Base-by-base conservation (phyloP, 35 echinoderm and acorn worm species). In the Acanthaster planci region DNA sequence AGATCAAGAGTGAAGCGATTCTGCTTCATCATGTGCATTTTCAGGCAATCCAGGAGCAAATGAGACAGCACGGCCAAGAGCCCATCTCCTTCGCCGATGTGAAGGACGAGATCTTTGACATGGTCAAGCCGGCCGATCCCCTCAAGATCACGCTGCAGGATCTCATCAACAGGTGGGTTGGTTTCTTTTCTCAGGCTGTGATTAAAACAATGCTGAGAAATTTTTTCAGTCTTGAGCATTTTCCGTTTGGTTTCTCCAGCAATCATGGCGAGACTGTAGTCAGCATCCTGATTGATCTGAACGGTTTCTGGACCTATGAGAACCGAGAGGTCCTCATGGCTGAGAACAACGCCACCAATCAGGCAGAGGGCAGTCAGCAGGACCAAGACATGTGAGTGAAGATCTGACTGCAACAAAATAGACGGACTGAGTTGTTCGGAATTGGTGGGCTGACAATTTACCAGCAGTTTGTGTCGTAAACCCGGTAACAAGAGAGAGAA, bases 61-160 rank as follows among this genome's bases (percentile, higher is more conserved):
- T 94, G 92, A 90, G 81, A 67, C 89, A 90, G 56, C 96, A 99
- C 60, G 96, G 96, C 35, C 96, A 99, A 64, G 96, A 99, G 58
- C 92, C 96, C 17, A 92, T 99, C 7, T 99, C 96, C 29, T 99
- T 99, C 80, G 92, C 92, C 52, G 96, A 99, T 87, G 96, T 99
- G 1, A 94, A 94, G 47, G 96, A 99, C 93, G 96, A 99, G 77
- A 99, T 99, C 83, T 99, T 99, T 99, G 96, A 99, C 77, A 99
- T 99, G 96, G 96, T 99, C 29, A 93, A 93, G 64, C 96, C 96
- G 23, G 86, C 89, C 35, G 96, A 99, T 52, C 96, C 96, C 6
- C 86, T 99, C 0, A 88, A 92, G 31, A 99, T 99, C 23, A 89
- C 91, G 17, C 86, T 99, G 18, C 96, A 99, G 76, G 96, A 99